Percentiles rank a stretch among this genome's conserved stretches.
phyloP scores from a whole-genome alignment of 2,113 vertebrate species.

The Salvelinus fontinalis region DNA sequence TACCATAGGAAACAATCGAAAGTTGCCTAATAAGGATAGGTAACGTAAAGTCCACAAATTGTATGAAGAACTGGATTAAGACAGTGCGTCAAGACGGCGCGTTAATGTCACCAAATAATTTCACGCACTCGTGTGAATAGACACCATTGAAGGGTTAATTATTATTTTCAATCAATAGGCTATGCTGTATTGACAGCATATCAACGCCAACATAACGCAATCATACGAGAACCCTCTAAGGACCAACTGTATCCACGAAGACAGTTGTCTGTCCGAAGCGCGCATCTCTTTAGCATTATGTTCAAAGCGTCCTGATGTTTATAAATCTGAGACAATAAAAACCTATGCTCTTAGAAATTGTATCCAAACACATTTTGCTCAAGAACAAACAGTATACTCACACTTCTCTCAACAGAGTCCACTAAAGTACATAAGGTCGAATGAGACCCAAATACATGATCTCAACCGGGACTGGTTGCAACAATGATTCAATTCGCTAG shows the following conservation, averaged over 20 bases:
- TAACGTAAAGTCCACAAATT: not conserved
- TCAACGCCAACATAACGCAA: not conserved
- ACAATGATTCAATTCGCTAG: not conserved
- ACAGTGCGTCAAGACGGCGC: constrained; percentile 7
- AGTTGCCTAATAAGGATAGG: constrained; percentile 48
- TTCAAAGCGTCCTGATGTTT: constrained; percentile 6
- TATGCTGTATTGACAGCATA: not conserved
- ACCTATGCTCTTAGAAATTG: constrained; percentile 16
- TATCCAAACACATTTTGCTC: constrained; percentile 18
- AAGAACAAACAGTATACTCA: constrained; percentile 15
- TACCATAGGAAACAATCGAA: constrained; percentile 32
- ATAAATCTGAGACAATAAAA: constrained; percentile 34
- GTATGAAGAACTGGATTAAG: too few species aligned
- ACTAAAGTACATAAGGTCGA: constrained; percentile 1
- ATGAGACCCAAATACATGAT: constrained; percentile 23
- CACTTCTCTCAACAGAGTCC: not conserved
- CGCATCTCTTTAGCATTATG: not conserved
- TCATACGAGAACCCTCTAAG: not conserved
- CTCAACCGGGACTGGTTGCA: not conserved
- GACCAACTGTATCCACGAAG: not conserved
- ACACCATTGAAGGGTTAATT: not conserved
- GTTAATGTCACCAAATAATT: constrained; percentile 14
- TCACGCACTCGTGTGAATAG: not conserved
- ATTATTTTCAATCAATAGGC: not conserved
- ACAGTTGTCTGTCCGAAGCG: not conserved